Conservation (phyloP, 2,888 invertebrate species). For the Altica lythri region DNA sequence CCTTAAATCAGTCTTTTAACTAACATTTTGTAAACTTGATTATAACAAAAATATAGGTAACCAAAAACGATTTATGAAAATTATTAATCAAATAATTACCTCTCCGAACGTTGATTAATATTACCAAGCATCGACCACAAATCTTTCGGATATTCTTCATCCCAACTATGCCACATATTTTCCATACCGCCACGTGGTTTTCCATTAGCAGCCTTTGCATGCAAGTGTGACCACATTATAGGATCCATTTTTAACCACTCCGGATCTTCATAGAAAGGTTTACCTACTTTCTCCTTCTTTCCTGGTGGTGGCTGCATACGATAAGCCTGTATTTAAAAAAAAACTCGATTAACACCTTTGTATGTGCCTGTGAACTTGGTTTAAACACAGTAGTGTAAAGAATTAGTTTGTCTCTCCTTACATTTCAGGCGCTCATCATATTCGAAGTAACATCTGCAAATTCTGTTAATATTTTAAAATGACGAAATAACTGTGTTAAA, state of each 20-base stretch:
- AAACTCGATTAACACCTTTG: background rate
- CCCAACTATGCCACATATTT: conserved; percentile 67
- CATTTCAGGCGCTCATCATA: background rate
- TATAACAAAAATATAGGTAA: background rate
- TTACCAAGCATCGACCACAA: conserved; percentile 72
- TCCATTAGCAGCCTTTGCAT: conserved; percentile 43
- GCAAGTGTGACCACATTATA: conserved; percentile 52
- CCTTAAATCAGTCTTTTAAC: background rate
- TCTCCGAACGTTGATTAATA: conserved; percentile 64
- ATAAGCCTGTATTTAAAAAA: conserved; percentile 52
- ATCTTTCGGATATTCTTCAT: conserved; percentile 70
- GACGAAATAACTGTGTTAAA: background rate
- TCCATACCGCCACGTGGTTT: conserved; percentile 41
- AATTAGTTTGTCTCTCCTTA: background rate
- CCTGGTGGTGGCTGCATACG: conserved; percentile 45
- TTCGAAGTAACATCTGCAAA: background rate
- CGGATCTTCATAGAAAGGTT: conserved; percentile 53
- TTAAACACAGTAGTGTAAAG: background rate
- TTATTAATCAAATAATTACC: conserved; percentile 33
- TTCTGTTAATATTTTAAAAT: background rate
- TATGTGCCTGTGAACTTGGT: background rate
- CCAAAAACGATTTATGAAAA: background rate
- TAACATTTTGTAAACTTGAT: no score
- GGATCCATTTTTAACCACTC: conserved; percentile 53
- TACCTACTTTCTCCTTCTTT: conserved; percentile 53